Base-by-base conservation (phyloP, 2,113 vertebrate species). In the Zosterops borbonicus region DNA sequence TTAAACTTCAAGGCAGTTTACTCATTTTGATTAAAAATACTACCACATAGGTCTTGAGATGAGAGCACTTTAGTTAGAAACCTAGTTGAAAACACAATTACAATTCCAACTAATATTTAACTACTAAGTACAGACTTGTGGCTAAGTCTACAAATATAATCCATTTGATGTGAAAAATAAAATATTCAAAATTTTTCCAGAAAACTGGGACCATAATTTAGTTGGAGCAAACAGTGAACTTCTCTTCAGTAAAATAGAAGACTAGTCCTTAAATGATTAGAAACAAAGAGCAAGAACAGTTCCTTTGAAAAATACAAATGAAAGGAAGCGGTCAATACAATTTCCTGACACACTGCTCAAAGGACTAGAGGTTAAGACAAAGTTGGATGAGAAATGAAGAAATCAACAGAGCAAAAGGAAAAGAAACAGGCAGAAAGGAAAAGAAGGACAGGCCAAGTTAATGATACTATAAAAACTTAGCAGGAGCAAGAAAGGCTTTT, bases 241-340 rank as follows among this genome's bases (percentile, higher is more conserved):
- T 64, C n/a, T 93, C n/a, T 85, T 70, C 46, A 81, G 50, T 35
- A 67, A 70, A 77, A 90, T 2, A 65, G 24, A 11, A 88, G 37
- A 86, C 21, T 31, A 83, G 39, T 24, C 55, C 47, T 67, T 81
- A 56, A 74, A 92, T 89, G 59, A 65, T 46, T 39, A 90, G 68
- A 96, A 92, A 74, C 35, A 70, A 88, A 88, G 82, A 82, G 47
- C 23, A 86, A 63, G 56, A 59, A 87, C 23, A 74, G n/a, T 71
- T 89, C 64, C 94, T 97, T 70, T 89, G 92, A 94, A 95, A 94
- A 93, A 92, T 23, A 90, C 87, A 50, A 95, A 77, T 44, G 55
- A 95, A 95, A 92, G 90, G 41, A 94, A 89, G 60, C 7, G 2
- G 90, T 77, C 95, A 81, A 83, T 85, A 58, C 64, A 3, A 93